Conservation (phyloP, 1,140 invertebrate genomes). For the Drosophila bipectinata region DNA sequence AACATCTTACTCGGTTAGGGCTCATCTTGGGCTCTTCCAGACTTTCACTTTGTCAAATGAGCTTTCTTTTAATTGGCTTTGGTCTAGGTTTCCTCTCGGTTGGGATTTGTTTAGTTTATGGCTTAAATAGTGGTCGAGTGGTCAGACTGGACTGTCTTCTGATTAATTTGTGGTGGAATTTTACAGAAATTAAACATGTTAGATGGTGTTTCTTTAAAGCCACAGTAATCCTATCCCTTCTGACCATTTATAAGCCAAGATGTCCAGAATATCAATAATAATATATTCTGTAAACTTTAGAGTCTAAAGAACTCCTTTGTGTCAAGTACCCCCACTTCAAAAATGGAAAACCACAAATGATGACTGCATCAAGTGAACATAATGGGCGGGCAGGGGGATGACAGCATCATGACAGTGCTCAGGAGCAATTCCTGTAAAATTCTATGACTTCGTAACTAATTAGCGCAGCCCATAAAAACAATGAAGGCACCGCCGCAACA, state of each 20-base stretch:
- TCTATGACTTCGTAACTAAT: constrained; percentile 83
- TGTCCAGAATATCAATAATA: neutral
- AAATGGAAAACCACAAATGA: constrained; percentile 41
- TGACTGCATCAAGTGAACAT: constrained; percentile 45
- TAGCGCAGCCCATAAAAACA: constrained; percentile 83
- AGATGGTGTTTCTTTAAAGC: neutral
- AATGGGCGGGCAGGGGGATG: constrained; percentile 13
- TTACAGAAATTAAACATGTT: constrained; percentile 3
- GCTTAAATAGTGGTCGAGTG: constrained; percentile 31
- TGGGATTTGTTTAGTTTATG: neutral
- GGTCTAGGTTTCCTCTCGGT: constrained; percentile 21
- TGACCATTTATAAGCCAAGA: neutral
- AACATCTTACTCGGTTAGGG: constrained; percentile 46
- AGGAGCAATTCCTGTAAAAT: constrained; percentile 78
- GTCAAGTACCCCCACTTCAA: constrained; percentile 2
- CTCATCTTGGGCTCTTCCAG: constrained; percentile 27
- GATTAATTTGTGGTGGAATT: constrained; percentile 46
- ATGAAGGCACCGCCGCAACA: constrained; percentile 56
- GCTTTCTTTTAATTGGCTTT: constrained; percentile 56
- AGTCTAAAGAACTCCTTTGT: neutral
- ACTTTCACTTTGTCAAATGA: constrained; percentile 59
- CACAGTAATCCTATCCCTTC: neutral
- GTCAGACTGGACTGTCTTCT: constrained; percentile 18
- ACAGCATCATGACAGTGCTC: constrained; percentile 62
- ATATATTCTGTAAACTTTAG: too few species aligned